Percentiles rank a stretch among this genome's conserved stretches.
These are phyloP conservation scores for Mus minutoides DNA, from an alignment of 2,797 vertebrate genomes.

Conservation along the genomic window DNA sequence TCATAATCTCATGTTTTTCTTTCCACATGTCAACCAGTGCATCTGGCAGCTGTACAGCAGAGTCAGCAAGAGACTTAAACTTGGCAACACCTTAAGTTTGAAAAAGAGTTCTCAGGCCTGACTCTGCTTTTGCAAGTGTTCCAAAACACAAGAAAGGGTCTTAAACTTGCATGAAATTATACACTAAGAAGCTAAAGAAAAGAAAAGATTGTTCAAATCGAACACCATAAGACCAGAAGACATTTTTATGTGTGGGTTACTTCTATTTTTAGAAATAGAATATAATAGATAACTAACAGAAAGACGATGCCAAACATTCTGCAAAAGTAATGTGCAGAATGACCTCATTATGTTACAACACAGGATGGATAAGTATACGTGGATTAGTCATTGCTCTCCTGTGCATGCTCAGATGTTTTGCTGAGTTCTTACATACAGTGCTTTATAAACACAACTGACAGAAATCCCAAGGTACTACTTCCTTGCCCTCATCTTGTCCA, in stretches of 20 bases:
- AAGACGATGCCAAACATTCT: background rate
- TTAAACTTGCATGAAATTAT: background rate
- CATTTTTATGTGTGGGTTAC: background rate
- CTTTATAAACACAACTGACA: background rate
- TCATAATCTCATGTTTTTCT: slow-evolving; percentile 69
- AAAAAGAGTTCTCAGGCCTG: background rate
- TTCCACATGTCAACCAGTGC: slow-evolving; percentile 63
- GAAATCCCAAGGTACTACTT: background rate
- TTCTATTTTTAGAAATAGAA: background rate
- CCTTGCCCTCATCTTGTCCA: background rate
- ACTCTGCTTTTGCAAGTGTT: slow-evolving; percentile 32
- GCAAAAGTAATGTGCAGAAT: background rate
- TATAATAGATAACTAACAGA: background rate
- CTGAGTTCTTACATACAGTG: background rate
- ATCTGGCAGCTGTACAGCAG: slow-evolving; percentile 62
- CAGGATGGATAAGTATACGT: background rate
- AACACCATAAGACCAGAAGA: background rate
- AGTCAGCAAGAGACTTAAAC: slow-evolving; percentile 78
- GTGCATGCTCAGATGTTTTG: background rate
- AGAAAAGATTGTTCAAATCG: slow-evolving; percentile 1
- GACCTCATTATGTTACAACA: background rate
- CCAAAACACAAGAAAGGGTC: background rate
- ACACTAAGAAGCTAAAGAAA: slow-evolving; percentile 23
- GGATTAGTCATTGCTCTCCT: background rate
- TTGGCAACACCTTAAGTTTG: slow-evolving; percentile 25